A percentile compares a stretch with the other conserved stretches of the same genome.
Conservation (phyloP, 2,888 invertebrate genomes). For the Nemoura dubitans region DNA sequence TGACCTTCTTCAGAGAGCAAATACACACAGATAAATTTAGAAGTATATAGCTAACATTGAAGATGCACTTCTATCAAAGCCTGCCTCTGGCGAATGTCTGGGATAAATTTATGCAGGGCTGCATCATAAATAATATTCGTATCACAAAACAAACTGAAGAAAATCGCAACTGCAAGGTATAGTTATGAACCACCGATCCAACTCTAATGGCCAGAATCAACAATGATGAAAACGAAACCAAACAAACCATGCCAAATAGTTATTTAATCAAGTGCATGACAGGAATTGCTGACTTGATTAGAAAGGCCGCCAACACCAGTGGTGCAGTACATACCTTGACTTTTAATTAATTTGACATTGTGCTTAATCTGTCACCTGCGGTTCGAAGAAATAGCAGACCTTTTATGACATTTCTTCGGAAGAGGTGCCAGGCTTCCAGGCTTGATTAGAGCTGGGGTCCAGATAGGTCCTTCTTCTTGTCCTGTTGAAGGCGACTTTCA, state of each 20-base stretch:
- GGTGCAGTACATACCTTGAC: neutral
- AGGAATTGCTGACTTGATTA: neutral
- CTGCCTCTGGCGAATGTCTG: neutral
- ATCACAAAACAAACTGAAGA: neutral
- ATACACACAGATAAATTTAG: neutral
- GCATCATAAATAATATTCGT: neutral
- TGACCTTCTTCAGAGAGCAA: neutral
- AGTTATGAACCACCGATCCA: neutral
- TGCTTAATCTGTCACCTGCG: neutral
- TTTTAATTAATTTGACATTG: neutral
- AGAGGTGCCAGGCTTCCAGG: neutral
- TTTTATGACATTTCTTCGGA: neutral
- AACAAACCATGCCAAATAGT: neutral
- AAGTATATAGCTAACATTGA: neutral
- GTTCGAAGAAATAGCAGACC: neutral
- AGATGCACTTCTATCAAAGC: neutral
- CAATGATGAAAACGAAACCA: neutral
- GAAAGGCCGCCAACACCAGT: neutral
- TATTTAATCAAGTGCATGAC: neutral
- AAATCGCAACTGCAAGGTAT: neutral
- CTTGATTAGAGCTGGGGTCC: no score
- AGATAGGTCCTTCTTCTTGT: no score
- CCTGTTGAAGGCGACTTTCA: no score
- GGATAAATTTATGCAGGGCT: neutral
- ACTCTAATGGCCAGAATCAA: neutral